Evolutionary conservation across 2,113 vertebrate genomes (phyloP), one percentile per base, ranked within the genome.

Genomic region (Gnathochromis pfefferi): DNA sequence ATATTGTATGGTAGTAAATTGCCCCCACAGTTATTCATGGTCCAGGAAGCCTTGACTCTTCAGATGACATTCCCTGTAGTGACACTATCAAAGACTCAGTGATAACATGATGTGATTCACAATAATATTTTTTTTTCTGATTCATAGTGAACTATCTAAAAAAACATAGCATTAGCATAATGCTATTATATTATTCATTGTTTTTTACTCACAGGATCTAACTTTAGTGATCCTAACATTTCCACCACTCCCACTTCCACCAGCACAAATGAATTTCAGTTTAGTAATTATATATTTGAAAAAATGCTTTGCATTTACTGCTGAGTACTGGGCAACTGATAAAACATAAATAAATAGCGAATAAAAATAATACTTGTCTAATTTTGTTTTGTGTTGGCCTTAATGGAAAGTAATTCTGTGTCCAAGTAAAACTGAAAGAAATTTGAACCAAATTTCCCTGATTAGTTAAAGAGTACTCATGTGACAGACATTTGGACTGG

Each of bases 401-500:
- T 53, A 12, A 16, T 13, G 81, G 2, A 51, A 51, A 42, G 19
- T 4, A 23, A 6, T n/a, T 5, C 23, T 47, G 9, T 21, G 53
- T 60, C 9, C 14, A 42, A 57, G 17, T 57, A 78, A 35, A 8
- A 13, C 19, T 55, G 26, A 42, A 16, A 60, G 17, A 16, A 82
- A 88, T 57, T 9, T 57, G 53, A 73, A 21, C n/a, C 73, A 55
- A 86, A 83, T 53, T 6, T 73, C 58, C 57, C 0, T 19, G 65
- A 90, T 87, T 28, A 87, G 33, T 60, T 75, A 73, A 45, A 60
- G 26, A 47, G 35, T 54, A 78, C 87, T 84, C 45, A 90, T 89
- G 73, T 91, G 87, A 88, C 86, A 91, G 88, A 89, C 84, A 94
- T 94, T 91, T 89, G 85, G 90, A 91, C 81, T 1, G 33, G 38